A percentile compares a stretch with the other conserved stretches of the same genome.
phyloP scores from a whole-genome alignment of 2,113 vertebrate genomes.

The Lampris megalopsis region DNA sequence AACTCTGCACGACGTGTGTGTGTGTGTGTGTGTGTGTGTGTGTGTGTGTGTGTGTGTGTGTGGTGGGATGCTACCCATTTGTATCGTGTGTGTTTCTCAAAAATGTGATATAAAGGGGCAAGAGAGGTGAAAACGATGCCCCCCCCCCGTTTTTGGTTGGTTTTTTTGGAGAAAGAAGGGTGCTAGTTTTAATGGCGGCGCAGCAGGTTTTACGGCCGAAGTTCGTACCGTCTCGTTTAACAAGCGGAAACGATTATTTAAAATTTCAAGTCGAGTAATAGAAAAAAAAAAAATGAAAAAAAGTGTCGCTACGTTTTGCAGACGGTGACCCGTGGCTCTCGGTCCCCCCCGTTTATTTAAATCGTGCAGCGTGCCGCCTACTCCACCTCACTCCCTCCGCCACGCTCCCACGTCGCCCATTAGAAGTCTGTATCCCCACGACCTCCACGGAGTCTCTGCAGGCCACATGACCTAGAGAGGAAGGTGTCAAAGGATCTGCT shows the following conservation, averaged over 20 bases:
- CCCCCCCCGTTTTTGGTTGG: too few relatives aligned
- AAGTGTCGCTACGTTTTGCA: conserved; percentile 22
- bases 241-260: conserved; percentile 30
- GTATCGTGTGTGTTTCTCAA: not conserved
- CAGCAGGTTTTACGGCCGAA: conserved; percentile 43
- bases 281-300: conserved; percentile 17
- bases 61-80: not conserved
- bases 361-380: not conserved
- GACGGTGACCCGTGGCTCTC: too few relatives aligned
- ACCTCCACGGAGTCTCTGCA: conserved; percentile 72
- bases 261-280: conserved; percentile 44
- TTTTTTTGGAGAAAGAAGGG: too few relatives aligned
- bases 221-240: conserved; percentile 41
- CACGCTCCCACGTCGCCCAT: conserved; percentile 67
- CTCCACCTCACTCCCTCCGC: conserved; percentile 1
- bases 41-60: not conserved
- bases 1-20: conserved; percentile 4
- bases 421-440: conserved; percentile 69
- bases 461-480: conserved; percentile 73
- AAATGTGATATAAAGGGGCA: not conserved
- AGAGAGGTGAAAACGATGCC: too few relatives aligned
- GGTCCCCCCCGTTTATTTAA: not conserved
- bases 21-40: not conserved
- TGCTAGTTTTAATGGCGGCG: conserved; percentile 25
- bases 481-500: conserved; percentile 69